Base-by-base conservation (phyloP, 2,888 invertebrate species). In the Coremacera marginata region DNA sequence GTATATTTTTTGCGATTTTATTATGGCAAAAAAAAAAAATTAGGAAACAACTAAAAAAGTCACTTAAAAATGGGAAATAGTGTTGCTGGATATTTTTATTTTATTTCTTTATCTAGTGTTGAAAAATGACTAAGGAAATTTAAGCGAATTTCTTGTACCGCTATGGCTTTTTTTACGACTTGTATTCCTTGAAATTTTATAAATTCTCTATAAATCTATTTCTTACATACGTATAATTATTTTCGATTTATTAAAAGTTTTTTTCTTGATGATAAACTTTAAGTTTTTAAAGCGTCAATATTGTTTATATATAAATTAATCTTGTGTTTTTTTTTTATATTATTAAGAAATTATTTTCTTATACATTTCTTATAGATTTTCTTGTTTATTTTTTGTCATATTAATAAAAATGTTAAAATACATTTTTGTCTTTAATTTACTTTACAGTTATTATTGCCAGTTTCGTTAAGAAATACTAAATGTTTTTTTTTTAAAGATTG, bases 361-460 rank as follows among this genome's bases (percentile, higher is more conserved):
- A 37, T 37, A 72, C 16, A 49, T 68, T 19, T 25, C n/a, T 60
- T 60, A 49, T 49, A 27, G 16, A 57, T 57, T n/a, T 34, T 57
- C 4, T 27, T 22, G 1, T 60, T 25, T 2, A 60, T 60, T 14
- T 60, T 60, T 60, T 37, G 37, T 16, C 67, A 67, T 60, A 60
- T 67, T 67, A 44, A n/a, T 67, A 68, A 68, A 51, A 49, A 68
- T 68, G 49, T 49, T 68, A 68, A 22, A 68, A 68, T 51, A 68
- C 27, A 68, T 68, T 68, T 68, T 68, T 51, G 44, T 51, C 16
- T 51, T 76, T 71, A 11, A 51, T 68, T 76, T 78, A 70, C 44
- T 67, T 81, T 83, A 83, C 82, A 83, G 82, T 84, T 84, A 84
- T 84, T 85, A 85, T 85, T 85, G 85, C 85, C 85, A 84, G 82